Evolutionary conservation across 2,797 vertebrate species (phyloP), one percentile per base, ranked within the genome.

Genomic region (Tadarida brasiliensis): DNA sequence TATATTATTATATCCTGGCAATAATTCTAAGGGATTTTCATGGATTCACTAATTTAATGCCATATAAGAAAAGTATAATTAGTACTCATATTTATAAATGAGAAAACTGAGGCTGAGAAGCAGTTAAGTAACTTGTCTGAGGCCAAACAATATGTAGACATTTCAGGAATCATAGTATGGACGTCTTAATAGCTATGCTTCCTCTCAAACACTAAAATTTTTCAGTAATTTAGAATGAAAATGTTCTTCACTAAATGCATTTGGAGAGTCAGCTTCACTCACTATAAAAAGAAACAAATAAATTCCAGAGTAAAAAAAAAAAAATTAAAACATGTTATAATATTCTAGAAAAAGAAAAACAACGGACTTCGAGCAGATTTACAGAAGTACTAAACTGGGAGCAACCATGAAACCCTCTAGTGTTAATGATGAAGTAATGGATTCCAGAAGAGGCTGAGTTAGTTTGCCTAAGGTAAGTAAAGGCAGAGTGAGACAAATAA

Each of bases 231-330:
- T 76, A 65, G 1, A 82, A 78, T 30, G 12, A 82, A 61, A 19
- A 2, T 3, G 77, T 94, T 77, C 11, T 78, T 83, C 30, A 65
- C 14, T 17, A 94, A 94, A 76, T n/a, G 67, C 2, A 33, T 84
- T 74, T 63, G 26, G 91, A 65, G 22, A n/a, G 47, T 63, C 15
- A 63, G 19, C 11, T 90, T 93, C 49, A 80, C 28, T 84, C 57
- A 74, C 28, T 44, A 30, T 49, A 44, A 56, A 91, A 67, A 91
- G 11, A 82, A 90, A 67, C 2, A 15, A 78, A 65, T 81, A 24
- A 92, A 70, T 88, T 59, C 4, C 19, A 81, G 20, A 81, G 68
- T 49, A 67, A 65, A 77, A 92, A 67, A 65, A 77, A 92, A 44
- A 65, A 91, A 70, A 56, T 89, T 59, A 39, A 80, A 89, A 51